Evolutionary conservation across 2,113 vertebrate species (phyloP).

Genomic region (Crotalus horridus): DNA sequence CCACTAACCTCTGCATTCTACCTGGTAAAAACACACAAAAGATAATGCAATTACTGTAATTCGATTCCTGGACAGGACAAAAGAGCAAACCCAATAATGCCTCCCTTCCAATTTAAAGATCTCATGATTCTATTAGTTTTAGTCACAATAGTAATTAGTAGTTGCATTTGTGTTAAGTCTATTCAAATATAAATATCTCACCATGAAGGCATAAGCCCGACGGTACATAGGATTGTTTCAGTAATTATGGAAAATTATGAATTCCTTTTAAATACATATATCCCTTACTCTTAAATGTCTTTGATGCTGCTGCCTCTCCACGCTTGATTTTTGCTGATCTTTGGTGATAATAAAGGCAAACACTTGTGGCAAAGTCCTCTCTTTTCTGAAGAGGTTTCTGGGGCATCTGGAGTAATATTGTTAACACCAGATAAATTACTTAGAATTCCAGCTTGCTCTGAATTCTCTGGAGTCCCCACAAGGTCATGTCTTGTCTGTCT

Average conservation of each 20-base stretch:
- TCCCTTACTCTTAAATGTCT: background rate
- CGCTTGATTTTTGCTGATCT: slow-evolving; percentile 25
- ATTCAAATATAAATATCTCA: background rate
- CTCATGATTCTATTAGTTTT: background rate
- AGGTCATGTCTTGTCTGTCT: slow-evolving; percentile 47
- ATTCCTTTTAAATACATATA: background rate
- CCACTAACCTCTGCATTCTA: background rate
- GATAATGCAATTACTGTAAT: background rate
- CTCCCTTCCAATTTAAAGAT: background rate
- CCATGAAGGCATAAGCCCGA: background rate
- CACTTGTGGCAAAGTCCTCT: slow-evolving; percentile 26
- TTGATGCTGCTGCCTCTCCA: background rate
- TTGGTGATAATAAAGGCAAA: slow-evolving; percentile 45
- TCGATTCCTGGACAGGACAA: background rate
- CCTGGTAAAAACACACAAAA: background rate
- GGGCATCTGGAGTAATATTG: slow-evolving; percentile 46
- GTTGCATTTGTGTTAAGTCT: background rate
- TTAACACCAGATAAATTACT: slow-evolving; percentile 59
- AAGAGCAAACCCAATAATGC: background rate
- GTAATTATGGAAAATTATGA: background rate
- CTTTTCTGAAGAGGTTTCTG: slow-evolving; percentile 49
- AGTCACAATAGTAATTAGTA: background rate
- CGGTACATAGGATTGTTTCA: background rate
- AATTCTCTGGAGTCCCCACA: slow-evolving; percentile 32
- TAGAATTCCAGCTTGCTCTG: slow-evolving; percentile 60